Base-by-base conservation (phyloP, 1,140 invertebrate genomes). In the Bradynema listronoti region DNA sequence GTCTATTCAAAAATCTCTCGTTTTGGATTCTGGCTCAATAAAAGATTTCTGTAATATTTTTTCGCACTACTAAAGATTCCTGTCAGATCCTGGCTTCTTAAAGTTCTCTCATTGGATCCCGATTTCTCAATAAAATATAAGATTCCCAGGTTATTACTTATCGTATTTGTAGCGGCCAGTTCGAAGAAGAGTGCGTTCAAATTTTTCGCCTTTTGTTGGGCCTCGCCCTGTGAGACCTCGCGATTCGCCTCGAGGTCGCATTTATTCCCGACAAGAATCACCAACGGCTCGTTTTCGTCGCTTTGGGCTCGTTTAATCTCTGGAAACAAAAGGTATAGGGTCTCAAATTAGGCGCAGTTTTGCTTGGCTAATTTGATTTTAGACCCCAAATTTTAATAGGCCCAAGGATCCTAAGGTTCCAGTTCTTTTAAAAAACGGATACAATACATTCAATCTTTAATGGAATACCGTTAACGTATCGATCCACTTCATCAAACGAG, bases 231-330 rank as follows among this genome's bases (percentile, higher is more conserved):
- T 33, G 92, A 94, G 11, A 99, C 94, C 82, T 98, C 93, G 71
- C 94, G 84, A 80, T 96, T 91, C 46, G 85, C 90, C 79, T 97
- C 92, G 72, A 98, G 83, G 84, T 99, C 94, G 74, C 89, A 89
- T 82, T 99, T 99, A 80, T 99, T 99, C 58, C 94, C 94, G 84
- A 98, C 96, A 70, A 98, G 84, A 83, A 95, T 96, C 84, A 97
- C 96, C 66, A 88, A 91, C 81, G 93, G 97, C 82, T 92, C 96
- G 45, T 61, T 61, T 41, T 45, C 16, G 47, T n/a, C 33, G 24
- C 33, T 65, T n/a, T 58, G 25, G 36, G 58, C 62, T 6, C 58
- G 58, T 22, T 16, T 25, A 32, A 61, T 41, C 22, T 61, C 58
- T 61, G n/a, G 3, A 27, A 51, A 55, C 41, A 55, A 3, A 5